phyloP scores from a whole-genome alignment of 2,888 invertebrate species.

The Harpalus rufipes region DNA sequence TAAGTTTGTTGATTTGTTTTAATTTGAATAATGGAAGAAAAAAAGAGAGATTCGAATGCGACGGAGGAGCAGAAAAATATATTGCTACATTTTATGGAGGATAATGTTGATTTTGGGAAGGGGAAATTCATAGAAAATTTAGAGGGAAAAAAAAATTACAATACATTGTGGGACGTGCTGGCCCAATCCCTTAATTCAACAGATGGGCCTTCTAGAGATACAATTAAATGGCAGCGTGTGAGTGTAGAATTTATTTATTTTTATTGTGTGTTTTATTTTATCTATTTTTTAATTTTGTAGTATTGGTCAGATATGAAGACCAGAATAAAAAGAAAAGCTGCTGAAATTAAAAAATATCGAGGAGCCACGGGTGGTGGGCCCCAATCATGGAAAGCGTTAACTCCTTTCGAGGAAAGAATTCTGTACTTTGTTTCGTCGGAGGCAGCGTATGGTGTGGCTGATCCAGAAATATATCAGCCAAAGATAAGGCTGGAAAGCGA shows the following conservation, averaged over 20 bases:
- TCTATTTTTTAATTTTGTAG: constrained; percentile 19
- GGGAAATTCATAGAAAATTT: too few species aligned
- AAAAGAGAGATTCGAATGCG: too few species aligned
- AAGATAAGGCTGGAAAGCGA: constrained; percentile 28
- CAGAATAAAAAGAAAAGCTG: constrained; percentile 25
- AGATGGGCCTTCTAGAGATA: constrained; percentile 4
- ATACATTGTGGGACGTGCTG: constrained; percentile 31
- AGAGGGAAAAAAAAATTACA: constrained; percentile 28
- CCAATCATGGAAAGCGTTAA: neutral
- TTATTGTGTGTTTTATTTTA: constrained; percentile 1
- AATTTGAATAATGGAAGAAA: constrained; percentile 23
- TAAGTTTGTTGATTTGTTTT: neutral
- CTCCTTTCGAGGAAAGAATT: constrained; percentile 15
- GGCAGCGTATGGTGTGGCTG: constrained; percentile 32
- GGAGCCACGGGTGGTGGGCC: constrained; percentile 37
- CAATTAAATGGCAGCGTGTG: constrained; percentile 28
- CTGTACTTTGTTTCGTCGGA: constrained; percentile 40
- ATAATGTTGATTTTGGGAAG: too few species aligned
- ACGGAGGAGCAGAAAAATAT: too few species aligned
- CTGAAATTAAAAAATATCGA: constrained; percentile 40
- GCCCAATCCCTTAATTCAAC: constrained; percentile 6
- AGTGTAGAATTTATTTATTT: constrained; percentile 32
- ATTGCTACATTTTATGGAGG: too few species aligned
- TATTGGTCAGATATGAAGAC: constrained; percentile 49
- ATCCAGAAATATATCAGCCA: constrained; percentile 4